phyloP scores from a whole-genome alignment of 2,797 vertebrate genomes.

The Falco naumanni region DNA sequence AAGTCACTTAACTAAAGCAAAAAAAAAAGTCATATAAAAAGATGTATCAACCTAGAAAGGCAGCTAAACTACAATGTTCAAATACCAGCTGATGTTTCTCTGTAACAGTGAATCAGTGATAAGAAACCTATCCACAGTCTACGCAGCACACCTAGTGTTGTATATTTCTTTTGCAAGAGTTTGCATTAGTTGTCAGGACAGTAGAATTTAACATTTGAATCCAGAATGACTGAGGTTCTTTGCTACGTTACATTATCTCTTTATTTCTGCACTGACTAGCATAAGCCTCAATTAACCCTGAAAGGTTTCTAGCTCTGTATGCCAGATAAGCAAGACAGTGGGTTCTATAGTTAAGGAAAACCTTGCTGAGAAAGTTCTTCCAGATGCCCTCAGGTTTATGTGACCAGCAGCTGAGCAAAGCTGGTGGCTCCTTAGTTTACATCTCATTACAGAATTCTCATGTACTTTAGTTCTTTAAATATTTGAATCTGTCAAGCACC shows the following conservation, averaged over 20 bases:
- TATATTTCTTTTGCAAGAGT: background rate
- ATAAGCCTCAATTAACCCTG: background rate
- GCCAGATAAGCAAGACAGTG: background rate
- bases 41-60: background rate
- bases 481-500: background rate
- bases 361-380: background rate
- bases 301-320: background rate
- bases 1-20: background rate
- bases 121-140: background rate
- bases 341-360: background rate
- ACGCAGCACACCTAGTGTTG: background rate
- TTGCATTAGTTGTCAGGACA: background rate
- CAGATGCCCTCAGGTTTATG: background rate
- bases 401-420: background rate
- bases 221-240: background rate
- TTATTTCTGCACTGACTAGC: background rate
- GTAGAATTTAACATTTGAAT: background rate
- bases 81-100: background rate
- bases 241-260: background rate
- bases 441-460: background rate
- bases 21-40: background rate
- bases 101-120: background rate
- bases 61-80: background rate
- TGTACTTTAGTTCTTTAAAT: background rate
- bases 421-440: background rate